Percentiles rank a stretch among this genome's conserved stretches.
phyloP scores from a whole-genome alignment of 2,113 vertebrate species.

The Rhinoptilus africanus region DNA sequence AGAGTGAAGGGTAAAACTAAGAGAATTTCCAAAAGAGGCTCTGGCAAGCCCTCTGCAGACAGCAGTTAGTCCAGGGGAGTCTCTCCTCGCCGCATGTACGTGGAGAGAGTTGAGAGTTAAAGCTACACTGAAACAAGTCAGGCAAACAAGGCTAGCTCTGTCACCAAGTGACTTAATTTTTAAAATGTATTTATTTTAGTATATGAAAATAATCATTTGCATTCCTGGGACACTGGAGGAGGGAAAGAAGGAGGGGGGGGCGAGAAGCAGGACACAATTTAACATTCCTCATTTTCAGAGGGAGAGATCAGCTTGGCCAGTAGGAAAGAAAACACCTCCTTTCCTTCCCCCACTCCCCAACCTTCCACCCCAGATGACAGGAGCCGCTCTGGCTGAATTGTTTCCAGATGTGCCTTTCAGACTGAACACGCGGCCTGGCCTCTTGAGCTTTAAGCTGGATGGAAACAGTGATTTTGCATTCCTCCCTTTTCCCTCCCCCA shows the following conservation, averaged over 20 bases:
- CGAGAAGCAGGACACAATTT: neutral
- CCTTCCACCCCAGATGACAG: conserved; percentile 49
- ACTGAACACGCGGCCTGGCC: neutral
- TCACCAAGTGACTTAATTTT: neutral
- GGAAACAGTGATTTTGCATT: conserved; percentile 54
- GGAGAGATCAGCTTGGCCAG: neutral
- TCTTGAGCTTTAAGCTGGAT: conserved; percentile 2
- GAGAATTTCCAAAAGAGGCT: neutral
- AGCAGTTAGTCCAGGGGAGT: neutral
- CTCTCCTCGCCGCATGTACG: neutral
- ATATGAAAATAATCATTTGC: neutral
- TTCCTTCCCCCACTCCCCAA: conserved; percentile 8
- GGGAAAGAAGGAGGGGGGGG: neutral
- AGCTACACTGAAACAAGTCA: neutral
- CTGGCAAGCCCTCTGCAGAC: neutral
- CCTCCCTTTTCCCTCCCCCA: conserved; percentile 23
- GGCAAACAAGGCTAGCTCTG: conserved; percentile 24
- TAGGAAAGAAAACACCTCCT: conserved; percentile 47
- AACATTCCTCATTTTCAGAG: conserved; percentile 19
- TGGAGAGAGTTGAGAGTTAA: neutral
- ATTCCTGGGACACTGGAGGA: neutral
- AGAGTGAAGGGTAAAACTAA: neutral
- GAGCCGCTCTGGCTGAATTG: conserved; percentile 57
- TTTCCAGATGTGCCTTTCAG: conserved; percentile 67
- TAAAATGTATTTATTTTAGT: neutral